phyloP scores from a whole-genome alignment of 35 echinoderm and acorn worm genomes.

The Lytechinus pictus region DNA sequence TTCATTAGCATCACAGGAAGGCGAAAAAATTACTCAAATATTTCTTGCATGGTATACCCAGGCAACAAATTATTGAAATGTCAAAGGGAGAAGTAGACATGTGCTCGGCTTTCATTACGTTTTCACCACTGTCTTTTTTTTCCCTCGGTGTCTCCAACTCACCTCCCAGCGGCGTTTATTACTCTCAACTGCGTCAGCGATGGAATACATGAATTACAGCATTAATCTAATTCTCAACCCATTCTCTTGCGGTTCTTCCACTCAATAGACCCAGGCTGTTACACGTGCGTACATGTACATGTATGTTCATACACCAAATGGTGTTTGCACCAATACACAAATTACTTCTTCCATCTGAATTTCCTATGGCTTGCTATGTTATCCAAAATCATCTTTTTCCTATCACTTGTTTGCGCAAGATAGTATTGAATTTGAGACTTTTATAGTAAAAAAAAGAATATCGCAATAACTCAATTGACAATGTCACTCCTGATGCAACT shows the following conservation, averaged over 20 bases:
- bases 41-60: neutral
- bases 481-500: no score
- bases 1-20: neutral
- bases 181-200: neutral
- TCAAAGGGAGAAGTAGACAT: neutral
- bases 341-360: no score
- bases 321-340: no score
- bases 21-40: conserved; percentile 5
- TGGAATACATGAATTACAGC: conserved; percentile 18
- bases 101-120: neutral
- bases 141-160: neutral
- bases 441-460: no score
- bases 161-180: neutral
- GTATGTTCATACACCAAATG: no score
- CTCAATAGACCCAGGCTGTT: neutral
- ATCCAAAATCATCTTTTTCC: no score
- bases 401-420: no score
- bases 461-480: no score
- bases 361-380: no score
- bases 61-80: conserved; percentile 17
- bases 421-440: no score
- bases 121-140: neutral
- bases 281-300: neutral
- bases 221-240: neutral
- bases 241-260: neutral